Percentiles rank a stretch among this genome's conserved stretches.
phyloP scores from a whole-genome alignment of 2,113 vertebrate genomes.

The Microtus pennsylvanicus region DNA sequence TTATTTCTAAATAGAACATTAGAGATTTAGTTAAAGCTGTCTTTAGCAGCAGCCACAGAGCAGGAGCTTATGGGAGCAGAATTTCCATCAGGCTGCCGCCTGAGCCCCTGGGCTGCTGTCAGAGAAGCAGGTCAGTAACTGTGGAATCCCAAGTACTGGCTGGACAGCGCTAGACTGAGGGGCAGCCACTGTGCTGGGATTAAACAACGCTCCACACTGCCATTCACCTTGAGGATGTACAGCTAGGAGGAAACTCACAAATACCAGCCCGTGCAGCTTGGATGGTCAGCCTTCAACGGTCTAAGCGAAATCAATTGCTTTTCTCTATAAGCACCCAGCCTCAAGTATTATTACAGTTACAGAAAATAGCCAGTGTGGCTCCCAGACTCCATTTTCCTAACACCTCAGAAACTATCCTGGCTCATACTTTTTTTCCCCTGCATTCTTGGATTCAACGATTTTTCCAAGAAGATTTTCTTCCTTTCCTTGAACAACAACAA shows the following conservation, averaged over 20 bases:
- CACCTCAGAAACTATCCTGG: neutral
- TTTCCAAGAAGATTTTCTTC: neutral
- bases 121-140: too few species aligned
- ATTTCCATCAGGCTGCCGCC: too few species aligned
- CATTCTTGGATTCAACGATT: neutral
- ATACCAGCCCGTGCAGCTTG: neutral
- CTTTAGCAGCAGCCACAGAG: too few species aligned
- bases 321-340: neutral
- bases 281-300: neutral
- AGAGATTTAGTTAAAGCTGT: too few species aligned
- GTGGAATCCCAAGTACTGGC: too few species aligned
- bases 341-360: neutral
- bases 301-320: neutral
- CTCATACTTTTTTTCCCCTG: neutral
- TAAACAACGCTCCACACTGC: too few species aligned
- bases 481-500: neutral
- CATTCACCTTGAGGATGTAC: fast-evolving
- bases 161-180: too few species aligned
- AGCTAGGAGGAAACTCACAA: neutral
- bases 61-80: too few species aligned
- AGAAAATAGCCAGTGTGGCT: neutral
- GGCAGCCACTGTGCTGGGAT: too few species aligned
- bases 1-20: too few species aligned
- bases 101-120: too few species aligned
- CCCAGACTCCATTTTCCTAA: neutral